Evolutionary conservation across 2,888 invertebrate species (phyloP).

Genomic region (Aleiodes testaceus): DNA sequence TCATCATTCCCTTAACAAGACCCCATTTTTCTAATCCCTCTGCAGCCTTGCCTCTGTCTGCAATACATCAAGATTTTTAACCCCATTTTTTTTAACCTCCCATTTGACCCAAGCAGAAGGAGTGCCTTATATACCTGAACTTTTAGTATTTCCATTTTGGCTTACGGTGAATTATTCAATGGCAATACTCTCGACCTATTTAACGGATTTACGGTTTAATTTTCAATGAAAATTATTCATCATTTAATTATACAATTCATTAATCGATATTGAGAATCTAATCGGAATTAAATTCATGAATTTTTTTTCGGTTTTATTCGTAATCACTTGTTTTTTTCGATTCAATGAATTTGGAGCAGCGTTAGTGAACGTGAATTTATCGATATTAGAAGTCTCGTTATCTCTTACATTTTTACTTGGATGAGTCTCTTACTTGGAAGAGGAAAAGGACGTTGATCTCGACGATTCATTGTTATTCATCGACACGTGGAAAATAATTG

Average conservation of each 20-base stretch:
- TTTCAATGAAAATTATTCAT: too few relatives aligned
- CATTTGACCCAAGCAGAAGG: conserved; percentile 36
- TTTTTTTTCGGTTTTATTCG: background rate
- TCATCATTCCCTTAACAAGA: conserved; percentile 28
- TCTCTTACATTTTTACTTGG: background rate
- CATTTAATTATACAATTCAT: too few relatives aligned
- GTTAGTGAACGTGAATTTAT: background rate
- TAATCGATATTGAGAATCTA: too few relatives aligned
- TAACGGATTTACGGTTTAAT: background rate
- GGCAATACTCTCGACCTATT: conserved; percentile 10
- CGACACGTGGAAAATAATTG: conserved; percentile 15
- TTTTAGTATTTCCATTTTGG: conserved; percentile 36
- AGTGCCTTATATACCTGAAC: conserved; percentile 39
- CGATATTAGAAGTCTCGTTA: background rate
- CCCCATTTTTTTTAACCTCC: conserved; percentile 49
- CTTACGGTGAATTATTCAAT: conserved; percentile 11
- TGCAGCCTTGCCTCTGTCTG: background rate
- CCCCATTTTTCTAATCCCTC: conserved; percentile 36
- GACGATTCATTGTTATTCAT: conserved; percentile 17
- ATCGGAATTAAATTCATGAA: too few relatives aligned
- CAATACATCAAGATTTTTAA: conserved; percentile 49
- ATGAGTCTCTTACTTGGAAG: conserved; percentile 28
- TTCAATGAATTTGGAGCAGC: conserved; percentile 10
- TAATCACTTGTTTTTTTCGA: background rate
- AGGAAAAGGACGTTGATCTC: conserved; percentile 39